These are phyloP conservation scores for Babylonia areolata DNA, from an alignment of 1,140 invertebrate genomes.

Conservation along the genomic window DNA sequence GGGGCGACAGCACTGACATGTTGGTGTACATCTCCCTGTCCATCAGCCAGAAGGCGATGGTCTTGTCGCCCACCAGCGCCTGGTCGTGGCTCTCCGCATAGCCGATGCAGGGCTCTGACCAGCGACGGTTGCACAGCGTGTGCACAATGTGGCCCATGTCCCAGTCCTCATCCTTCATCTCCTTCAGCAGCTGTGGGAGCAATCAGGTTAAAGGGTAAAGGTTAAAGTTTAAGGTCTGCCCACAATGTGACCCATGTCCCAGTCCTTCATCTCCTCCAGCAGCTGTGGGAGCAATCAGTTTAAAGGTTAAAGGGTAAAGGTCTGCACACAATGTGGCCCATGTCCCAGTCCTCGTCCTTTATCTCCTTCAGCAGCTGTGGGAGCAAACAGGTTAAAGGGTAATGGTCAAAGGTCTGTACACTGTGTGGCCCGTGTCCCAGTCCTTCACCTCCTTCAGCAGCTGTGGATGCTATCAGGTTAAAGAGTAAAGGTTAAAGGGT, in stretches of 20 bases:
- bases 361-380: no score
- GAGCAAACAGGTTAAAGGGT: no score
- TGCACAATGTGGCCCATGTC: slow-evolving; percentile 93
- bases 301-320: no score
- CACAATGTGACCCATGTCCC: no score
- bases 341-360: slow-evolving; percentile 81
- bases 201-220: background rate
- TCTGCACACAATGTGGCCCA: slow-evolving; percentile 96
- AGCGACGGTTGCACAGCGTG: slow-evolving; percentile 95
- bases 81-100: slow-evolving; percentile 99
- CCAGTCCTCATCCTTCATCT: slow-evolving; percentile 94
- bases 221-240: no score
- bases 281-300: no score
- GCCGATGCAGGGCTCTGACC: slow-evolving; percentile 96
- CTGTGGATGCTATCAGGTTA: no score
- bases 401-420: no score
- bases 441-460: no score
- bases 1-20: slow-evolving; percentile 87
- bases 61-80: slow-evolving; percentile 98
- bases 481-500: no score
- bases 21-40: slow-evolving; percentile 99
- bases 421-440: no score
- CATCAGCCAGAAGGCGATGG: slow-evolving; percentile 99
- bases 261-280: slow-evolving; percentile 85
- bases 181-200: slow-evolving; percentile 76